Evolutionary conservation across 2,113 vertebrate species (phyloP).

Genomic region (Odocoileus hemionus): DNA sequence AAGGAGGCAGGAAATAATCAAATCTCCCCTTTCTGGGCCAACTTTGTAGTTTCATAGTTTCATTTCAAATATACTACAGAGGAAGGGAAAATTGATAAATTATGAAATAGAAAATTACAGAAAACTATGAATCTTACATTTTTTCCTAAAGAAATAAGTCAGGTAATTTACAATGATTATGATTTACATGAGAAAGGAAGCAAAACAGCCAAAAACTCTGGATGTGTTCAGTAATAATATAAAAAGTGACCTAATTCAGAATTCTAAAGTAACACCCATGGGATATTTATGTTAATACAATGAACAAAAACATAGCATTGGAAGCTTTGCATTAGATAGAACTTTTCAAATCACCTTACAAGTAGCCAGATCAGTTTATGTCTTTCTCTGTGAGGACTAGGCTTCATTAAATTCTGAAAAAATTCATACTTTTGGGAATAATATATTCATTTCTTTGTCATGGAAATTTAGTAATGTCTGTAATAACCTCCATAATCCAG

Average conservation of each 20-base stretch:
- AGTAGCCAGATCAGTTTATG: not conserved
- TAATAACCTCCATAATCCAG: not conserved
- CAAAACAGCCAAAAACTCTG: not conserved
- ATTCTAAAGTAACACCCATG: conserved; percentile 14
- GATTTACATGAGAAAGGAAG: conserved; percentile 23
- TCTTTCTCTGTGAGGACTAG: not conserved
- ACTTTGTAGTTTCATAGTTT: conserved; percentile 22
- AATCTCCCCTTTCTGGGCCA: conserved; percentile 11
- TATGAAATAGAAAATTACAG: conserved; percentile 21
- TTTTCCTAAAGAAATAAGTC: conserved; percentile 34
- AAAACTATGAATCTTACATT: not conserved
- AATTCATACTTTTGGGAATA: not conserved
- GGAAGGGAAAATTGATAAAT: conserved; percentile 51
- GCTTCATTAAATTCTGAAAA: not conserved
- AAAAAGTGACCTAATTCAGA: conserved; percentile 36
- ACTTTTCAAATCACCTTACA: not conserved
- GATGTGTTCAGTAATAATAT: conserved; percentile 10
- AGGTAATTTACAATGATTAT: conserved; percentile 40
- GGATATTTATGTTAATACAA: conserved; percentile 36
- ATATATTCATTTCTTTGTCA: not conserved
- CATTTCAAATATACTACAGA: conserved; percentile 42
- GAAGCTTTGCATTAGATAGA: not conserved
- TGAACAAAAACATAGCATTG: not conserved
- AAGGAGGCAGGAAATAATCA: conserved; percentile 57
- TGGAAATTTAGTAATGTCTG: not conserved